Evolutionary conservation across 1,140 invertebrate genomes (phyloP), one percentile per base, ranked within the genome.

Genomic region (Apolygus lucorum): DNA sequence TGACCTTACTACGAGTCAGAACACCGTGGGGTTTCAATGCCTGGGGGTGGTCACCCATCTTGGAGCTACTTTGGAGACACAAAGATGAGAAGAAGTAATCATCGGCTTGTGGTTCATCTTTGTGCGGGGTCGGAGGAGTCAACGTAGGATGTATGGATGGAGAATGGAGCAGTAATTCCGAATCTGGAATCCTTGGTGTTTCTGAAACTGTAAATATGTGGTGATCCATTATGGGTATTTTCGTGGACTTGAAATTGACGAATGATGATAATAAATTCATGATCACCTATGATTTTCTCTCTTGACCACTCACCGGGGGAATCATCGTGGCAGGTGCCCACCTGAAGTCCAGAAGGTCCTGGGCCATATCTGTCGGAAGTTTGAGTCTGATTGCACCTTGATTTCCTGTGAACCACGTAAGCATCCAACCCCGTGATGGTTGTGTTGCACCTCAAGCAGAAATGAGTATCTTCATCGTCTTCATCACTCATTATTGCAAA

Each of bases 371-470:
- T n/a, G 28, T 22, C 34, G 29, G 14, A 17, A 54, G n/a, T 21
- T 14, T 42, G 34, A 8, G 17, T 42, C 34, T 42, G 34, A 42
- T 78, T 76, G 74, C 86, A 88, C 74, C 84, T 78, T 73, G 84
- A 79, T 77, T 91, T 91, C 27, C 91, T 84, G 75, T 94, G 92
- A 13, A 83, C 82, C 0, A 95, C 84, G 76, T 95, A 95, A 75
- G 90, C 90, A 17, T 89, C 84, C 0, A 95, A 81, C 0, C 92
- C 91, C 17, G 86, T 78, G 49, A 95, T 88, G 0, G 90, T 93
- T 1, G 83, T 75, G 70, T 90, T 88, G 79, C 92, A 95, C 74
- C 90, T 90, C 68, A 94, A 86, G 77, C 92, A 95, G 68, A 91
- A 84, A 74, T 95, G 92, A 1, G 83, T 88, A 76, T 93, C 90